Conservation (phyloP, 2,888 invertebrate species). For the Sinhomidia bicolor region DNA sequence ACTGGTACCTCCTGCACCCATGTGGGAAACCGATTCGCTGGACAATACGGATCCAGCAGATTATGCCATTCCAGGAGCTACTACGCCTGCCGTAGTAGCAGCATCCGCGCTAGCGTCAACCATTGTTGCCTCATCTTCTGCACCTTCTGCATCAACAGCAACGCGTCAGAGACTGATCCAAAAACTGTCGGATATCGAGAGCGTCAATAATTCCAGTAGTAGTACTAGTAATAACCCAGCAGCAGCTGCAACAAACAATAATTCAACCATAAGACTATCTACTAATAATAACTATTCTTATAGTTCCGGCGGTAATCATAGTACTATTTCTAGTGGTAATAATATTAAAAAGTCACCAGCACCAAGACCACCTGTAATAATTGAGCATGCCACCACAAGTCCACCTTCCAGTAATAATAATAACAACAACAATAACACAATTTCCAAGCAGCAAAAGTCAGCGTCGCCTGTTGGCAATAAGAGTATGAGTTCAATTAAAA, state of each 20-base stretch:
- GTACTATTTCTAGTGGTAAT: conserved; percentile 46
- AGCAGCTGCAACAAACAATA: conserved; percentile 51
- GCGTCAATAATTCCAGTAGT: conserved; percentile 62
- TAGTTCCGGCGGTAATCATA: conserved; percentile 52
- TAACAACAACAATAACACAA: conserved; percentile 35
- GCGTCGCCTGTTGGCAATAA: conserved; percentile 66
- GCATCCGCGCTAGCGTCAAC: conserved; percentile 26
- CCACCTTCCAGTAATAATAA: conserved; percentile 66
- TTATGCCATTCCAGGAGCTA: conserved; percentile 71
- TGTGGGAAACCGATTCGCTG: conserved; percentile 71
- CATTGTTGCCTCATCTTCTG: conserved; percentile 53
- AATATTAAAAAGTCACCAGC: conserved; percentile 66
- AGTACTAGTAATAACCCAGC: conserved; percentile 38
- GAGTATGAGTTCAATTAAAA: conserved; percentile 76
- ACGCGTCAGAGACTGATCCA: conserved; percentile 74
- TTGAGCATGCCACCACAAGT: conserved; percentile 56
- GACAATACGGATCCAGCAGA: conserved; percentile 62
- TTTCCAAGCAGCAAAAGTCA: conserved; percentile 72
- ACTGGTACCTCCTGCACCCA: conserved; percentile 43
- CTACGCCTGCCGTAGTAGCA: conserved; percentile 36
- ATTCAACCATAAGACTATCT: conserved; percentile 69
- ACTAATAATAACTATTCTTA: conserved; percentile 58
- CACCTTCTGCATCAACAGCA: conserved; percentile 63
- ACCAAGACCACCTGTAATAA: conserved; percentile 69
- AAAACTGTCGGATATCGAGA: conserved; percentile 73